Percentiles rank a stretch among this genome's conserved stretches.
Evolutionary conservation across 2,888 invertebrate species (phyloP).

Genomic region (Catocala nupta): DNA sequence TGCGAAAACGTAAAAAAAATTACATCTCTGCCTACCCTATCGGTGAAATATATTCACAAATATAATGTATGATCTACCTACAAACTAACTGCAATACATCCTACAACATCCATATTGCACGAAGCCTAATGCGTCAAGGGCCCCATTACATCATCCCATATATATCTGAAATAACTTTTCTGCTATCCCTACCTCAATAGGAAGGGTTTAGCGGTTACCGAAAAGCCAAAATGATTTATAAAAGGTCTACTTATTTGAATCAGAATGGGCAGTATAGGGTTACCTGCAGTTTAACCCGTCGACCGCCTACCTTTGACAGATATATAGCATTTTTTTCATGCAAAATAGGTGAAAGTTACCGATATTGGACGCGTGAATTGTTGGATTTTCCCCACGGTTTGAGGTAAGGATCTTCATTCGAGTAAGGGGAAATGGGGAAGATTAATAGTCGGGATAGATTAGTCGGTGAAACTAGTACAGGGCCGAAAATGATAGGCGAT

Average conservation of each 20-base stretch:
- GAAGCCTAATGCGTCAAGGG: too few relatives aligned
- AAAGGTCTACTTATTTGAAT: conserved; percentile 83
- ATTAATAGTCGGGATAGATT: conserved; percentile 9
- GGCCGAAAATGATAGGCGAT: too few relatives aligned
- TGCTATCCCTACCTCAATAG: conserved; percentile 54
- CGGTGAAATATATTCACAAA: too few relatives aligned
- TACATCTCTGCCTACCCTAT: too few relatives aligned
- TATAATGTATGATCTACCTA: too few relatives aligned
- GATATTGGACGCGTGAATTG: conserved; percentile 35
- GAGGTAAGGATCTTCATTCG: conserved; percentile 27
- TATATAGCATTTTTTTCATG: conserved; percentile 52
- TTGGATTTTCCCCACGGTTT: conserved; percentile 21
- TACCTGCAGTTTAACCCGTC: conserved; percentile 61
- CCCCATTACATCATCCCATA: too few relatives aligned
- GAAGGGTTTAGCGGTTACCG: conserved; percentile 69
- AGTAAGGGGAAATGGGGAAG: conserved; percentile 10
- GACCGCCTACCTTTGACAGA: conserved; percentile 42
- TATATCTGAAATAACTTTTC: conserved; percentile 14
- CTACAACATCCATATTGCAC: too few relatives aligned
- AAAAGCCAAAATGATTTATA: conserved; percentile 80
- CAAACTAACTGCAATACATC: too few relatives aligned
- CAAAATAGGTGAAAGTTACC: conserved; percentile 44
- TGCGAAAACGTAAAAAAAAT: too few relatives aligned
- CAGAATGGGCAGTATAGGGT: conserved; percentile 77
- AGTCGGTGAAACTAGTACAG: neutral